Evolutionary conservation across 2,888 invertebrate species (phyloP), one percentile per base, ranked within the genome.

Genomic region (Leptopilina drosophilae): DNA sequence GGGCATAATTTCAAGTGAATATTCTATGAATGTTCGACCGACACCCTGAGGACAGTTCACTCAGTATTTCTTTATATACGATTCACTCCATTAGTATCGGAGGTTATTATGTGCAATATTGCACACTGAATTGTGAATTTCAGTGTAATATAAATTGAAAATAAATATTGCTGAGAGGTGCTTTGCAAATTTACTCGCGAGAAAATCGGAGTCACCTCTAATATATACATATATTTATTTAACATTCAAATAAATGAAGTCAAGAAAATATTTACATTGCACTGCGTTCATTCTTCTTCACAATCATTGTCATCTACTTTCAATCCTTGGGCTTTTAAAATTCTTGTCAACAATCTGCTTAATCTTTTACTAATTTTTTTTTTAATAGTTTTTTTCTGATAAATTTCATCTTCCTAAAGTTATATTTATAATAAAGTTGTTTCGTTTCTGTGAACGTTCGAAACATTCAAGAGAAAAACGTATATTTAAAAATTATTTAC

Each of bases 11-110:
- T 9, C 49, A 5, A 56, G 73, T 15, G 33, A 73, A 73, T 69
- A 64, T 76, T 42, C 64, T 56, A 78, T 79, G 65, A 73, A 79
- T 77, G 79, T 81, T 79, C 79, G 80, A 64, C 53, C 64, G 65
- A 75, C 20, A 49, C 56, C 53, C 46, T 40, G 53, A 49, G 78
- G 73, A 46, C 75, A 65, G 56, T 75, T 77, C 59, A 77, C 77
- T 76, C 77, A 78, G 64, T 20, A 82, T 80, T 77, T 46, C 66
- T 79, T 76, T 77, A 79, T 33, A 73, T 42, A 42, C 40, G 42
- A n/a, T 26, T 77, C 64, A 62, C 76, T 77, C 66, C 67, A 67
- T 77, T 75, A 78, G 82, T 82, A 79, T 82, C 79, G 80, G 78
- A 66, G 79, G 76, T 79, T 76, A 82, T 73, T 6, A 64, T 49